Base-by-base conservation (phyloP, 2,113 vertebrate species). In the Ariopsis seemanni region DNA sequence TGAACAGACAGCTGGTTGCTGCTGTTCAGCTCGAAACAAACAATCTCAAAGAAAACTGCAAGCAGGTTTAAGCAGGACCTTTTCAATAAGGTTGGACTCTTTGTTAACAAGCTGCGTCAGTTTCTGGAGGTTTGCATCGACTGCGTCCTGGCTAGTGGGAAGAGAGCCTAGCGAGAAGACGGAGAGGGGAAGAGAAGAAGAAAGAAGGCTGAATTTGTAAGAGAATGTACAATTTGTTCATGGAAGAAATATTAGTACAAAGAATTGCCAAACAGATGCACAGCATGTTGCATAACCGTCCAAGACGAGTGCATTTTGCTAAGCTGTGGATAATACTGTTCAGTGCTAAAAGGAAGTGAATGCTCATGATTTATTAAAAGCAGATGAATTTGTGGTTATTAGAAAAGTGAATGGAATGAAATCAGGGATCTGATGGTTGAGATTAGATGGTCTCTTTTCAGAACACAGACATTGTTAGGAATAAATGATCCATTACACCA, bases 51-150 rank as follows among this genome's bases (percentile, higher is more conserved):
- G 92, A 92, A 89, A 91, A 87, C 85, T 89, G 92, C 89, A 92
- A 94, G 82, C 90, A 93, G 95, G 94, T 88, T 85, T 91, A 93
- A 91, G 34, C 90, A 91, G 94, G 93, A 99, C 98, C 98, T 99
- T 99, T 95, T 99, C 98, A 95, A 99, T 99, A 93, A 99, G 95
- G 96, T 97, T 99, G 96, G 98, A 99, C 91, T 99, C 98, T 96
- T 99, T 99, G 96, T 99, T 99, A 96, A 99, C 98, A 96, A 99
- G 98, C 87, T 99, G 98, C 88, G 98, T 99, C 94, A 99, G 96
- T 96, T 99, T 99, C 96, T 97, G 97, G 69, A 99, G 96, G 95
- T 99, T 99, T 93, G 97, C 97, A 93, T 99, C 98, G 94, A 97
- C 93, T 67, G 92, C 94, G 92, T 99, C 97, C 93, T 97, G 97